These are phyloP conservation scores for Cataglyphis albicans DNA, from an alignment of 2,888 invertebrate species.

Conservation along the genomic window DNA sequence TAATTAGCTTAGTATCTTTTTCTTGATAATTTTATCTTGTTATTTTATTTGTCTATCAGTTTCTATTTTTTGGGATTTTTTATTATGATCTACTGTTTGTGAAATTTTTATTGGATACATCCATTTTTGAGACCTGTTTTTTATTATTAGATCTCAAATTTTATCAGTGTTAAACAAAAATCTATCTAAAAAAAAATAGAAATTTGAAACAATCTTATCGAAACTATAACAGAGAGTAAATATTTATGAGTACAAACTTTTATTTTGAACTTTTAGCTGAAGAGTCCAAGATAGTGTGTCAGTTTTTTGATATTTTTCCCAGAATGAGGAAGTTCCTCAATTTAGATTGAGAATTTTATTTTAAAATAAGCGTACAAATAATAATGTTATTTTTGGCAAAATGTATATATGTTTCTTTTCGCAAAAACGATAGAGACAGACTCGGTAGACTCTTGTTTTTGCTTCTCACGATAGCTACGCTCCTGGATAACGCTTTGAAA, in stretches of 20 bases:
- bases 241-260: background rate
- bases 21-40: background rate
- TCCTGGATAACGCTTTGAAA: conserved; percentile 39
- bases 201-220: too few relatives aligned
- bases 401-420: background rate
- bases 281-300: too few relatives aligned
- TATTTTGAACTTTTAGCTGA: background rate
- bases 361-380: background rate
- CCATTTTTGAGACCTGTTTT: background rate
- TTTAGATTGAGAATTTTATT: background rate
- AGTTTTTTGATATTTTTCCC: too few relatives aligned
- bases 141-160: background rate
- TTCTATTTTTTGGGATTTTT: background rate
- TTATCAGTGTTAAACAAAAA: background rate
- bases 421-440: background rate
- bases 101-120: background rate
- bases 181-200: background rate
- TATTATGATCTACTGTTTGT: background rate
- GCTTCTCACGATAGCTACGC: background rate
- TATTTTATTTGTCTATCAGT: background rate
- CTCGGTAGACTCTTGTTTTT: background rate
- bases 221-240: background rate
- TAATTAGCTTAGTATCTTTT: background rate
- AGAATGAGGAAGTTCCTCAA: background rate
- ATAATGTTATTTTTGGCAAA: background rate